Base-by-base conservation (phyloP, 2,888 invertebrate species). In the Lepidonotus clava region DNA sequence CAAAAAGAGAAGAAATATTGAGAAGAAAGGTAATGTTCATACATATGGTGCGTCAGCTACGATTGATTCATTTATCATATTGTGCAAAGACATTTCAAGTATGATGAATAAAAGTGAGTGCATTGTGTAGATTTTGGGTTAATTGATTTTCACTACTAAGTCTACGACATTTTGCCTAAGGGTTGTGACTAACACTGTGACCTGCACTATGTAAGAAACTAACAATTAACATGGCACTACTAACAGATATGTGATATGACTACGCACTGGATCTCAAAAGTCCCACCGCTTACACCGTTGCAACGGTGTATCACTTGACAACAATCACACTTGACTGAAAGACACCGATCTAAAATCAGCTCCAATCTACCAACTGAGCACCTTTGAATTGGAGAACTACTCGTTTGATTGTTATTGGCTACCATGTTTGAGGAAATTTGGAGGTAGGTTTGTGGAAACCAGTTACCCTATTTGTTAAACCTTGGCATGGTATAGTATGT, bases 11-110 rank as follows among this genome's bases (percentile, higher is more conserved):
- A 21, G 38, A 71, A 71, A 71, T 56, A 6, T 71, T 18, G 38
- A 38, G 71, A 38, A 38, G 24, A 71, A 14, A 38, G n/a, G 34
- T 21, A 38, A 34, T 38, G n/a, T 34, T 71, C 34, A 8, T 18
- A 71, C 5, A 71, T 11, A 61, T 28, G 1, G 28, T 32, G 8
- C 28, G 61, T n/a, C 46, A 11, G 6, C 46, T 24, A 61, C 56
- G n/a, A 2, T 18, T 61, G 61, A 1, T 11, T 28, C 28, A 24
- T 11, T 24, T 28, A 28, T 28, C 24, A 24, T 28, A 24, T 28
- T 61, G 61, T 61, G 61, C 61, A 61, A 61, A 61, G 61, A 61
- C 61, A 61, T 28, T 61, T 61, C 61, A 61, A 61, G 61, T 61
- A 61, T 61, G 21, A 24, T 61, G 61, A 61, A 18, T 28, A 56